Percentiles rank a stretch among this genome's conserved stretches.
These are phyloP conservation scores for Brachionus paranguensis DNA, from an alignment of 1,140 invertebrate genomes.

Conservation along the genomic window DNA sequence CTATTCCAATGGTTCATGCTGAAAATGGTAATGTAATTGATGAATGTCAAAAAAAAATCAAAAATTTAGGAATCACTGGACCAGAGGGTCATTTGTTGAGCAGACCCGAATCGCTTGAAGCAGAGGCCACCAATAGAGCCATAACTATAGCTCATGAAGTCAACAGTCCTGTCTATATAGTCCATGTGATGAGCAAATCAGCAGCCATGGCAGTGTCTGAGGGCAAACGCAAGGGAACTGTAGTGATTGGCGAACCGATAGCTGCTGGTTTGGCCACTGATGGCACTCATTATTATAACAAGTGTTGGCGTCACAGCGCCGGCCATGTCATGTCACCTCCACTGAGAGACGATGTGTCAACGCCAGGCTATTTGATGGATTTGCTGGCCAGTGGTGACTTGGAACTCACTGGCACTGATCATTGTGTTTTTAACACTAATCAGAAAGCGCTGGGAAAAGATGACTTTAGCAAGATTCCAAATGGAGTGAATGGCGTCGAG, in stretches of 20 bases:
- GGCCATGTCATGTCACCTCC: conserved; percentile 85
- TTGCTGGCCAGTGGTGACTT: conserved; percentile 79
- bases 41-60: conserved; percentile 69
- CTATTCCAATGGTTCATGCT: conserved; percentile 86
- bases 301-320: conserved; percentile 74
- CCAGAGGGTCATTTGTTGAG: conserved; percentile 93
- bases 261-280: conserved; percentile 68
- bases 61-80: conserved; percentile 77
- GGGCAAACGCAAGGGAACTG: conserved; percentile 63
- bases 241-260: conserved; percentile 83
- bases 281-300: conserved; percentile 53
- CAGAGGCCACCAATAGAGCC: conserved; percentile 88
- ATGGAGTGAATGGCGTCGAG: conserved; percentile 94
- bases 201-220: conserved; percentile 70
- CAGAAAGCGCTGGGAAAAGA: conserved; percentile 82
- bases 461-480: conserved; percentile 94
- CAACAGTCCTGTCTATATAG: conserved; percentile 83
- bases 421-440: conserved; percentile 85
- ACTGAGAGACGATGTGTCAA: conserved; percentile 72
- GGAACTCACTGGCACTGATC: conserved; percentile 86
- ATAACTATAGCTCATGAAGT: conserved; percentile 85
- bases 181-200: conserved; percentile 90
- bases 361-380: conserved; percentile 74
- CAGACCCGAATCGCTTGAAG: conserved; percentile 90
- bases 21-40: conserved; percentile 92